Evolutionary conservation across 2,888 invertebrate species (phyloP).

Genomic region (Drosophila stalkeri): DNA sequence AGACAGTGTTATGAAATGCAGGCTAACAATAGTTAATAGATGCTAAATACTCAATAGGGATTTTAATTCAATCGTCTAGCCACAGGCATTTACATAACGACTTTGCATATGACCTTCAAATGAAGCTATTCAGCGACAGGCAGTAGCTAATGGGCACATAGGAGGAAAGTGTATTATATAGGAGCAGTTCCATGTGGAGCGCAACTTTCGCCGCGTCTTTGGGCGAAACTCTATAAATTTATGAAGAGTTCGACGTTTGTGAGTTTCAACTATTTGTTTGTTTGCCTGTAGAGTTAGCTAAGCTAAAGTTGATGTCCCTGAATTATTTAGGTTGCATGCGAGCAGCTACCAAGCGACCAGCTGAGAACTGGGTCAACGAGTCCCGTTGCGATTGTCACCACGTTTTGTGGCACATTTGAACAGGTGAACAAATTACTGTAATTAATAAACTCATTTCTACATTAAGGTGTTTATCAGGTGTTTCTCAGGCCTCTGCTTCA

Average conservation of each 20-base stretch:
- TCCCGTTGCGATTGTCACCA: slow-evolving; percentile 63
- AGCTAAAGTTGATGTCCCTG: slow-evolving; percentile 61
- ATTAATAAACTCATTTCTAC: slow-evolving; percentile 53
- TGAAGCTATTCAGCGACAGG: neutral
- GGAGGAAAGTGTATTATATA: neutral
- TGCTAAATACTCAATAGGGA: no score
- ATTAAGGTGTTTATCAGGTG: slow-evolving; percentile 67
- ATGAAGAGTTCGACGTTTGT: slow-evolving; percentile 49
- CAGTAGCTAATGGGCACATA: neutral
- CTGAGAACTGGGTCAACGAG: slow-evolving; percentile 65
- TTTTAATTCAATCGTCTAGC: no score
- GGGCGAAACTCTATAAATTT: slow-evolving; percentile 40
- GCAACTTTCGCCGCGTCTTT: slow-evolving; percentile 45
- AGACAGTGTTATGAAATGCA: no score
- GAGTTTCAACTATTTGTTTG: slow-evolving; percentile 24
- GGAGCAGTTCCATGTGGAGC: slow-evolving; percentile 17
- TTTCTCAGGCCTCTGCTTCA: slow-evolving; percentile 6
- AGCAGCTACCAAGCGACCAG: slow-evolving; percentile 10
- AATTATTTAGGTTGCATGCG: slow-evolving; percentile 71
- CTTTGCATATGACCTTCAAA: no score
- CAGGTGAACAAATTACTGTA: slow-evolving; percentile 59
- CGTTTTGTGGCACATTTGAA: slow-evolving; percentile 55
- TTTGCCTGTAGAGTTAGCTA: slow-evolving; percentile 43
- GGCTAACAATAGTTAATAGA: no score
- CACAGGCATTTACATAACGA: no score